Evolutionary conservation across 1,140 invertebrate genomes (phyloP).

Genomic region (Euwallacea similis): DNA sequence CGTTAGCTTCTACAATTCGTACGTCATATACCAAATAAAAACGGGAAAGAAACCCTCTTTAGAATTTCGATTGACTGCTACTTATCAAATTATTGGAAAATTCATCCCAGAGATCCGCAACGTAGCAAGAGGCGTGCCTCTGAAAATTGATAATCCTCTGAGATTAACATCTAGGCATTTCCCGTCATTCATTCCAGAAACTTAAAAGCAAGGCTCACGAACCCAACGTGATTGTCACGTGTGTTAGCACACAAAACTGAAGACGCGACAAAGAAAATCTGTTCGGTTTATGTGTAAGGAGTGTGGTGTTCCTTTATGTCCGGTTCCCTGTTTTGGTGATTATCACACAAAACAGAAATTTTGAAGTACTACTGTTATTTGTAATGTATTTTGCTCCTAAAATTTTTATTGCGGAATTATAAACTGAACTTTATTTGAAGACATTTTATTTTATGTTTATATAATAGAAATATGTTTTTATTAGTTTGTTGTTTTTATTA

Average conservation of each 20-base stretch:
- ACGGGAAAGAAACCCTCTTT: too few species aligned
- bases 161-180: not conserved
- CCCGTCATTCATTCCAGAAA: not conserved
- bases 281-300: not conserved
- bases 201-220: not conserved
- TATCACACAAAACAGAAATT: not conserved
- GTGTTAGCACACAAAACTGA: not conserved
- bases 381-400: too few species aligned
- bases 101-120: not conserved
- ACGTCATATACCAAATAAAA: too few species aligned
- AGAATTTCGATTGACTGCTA: not conserved
- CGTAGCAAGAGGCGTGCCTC: not conserved
- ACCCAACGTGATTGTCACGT: not conserved
- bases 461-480: too few species aligned
- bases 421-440: too few species aligned
- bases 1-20: constrained; percentile 32
- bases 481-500: too few species aligned
- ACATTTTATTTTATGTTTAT: too few species aligned
- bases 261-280: too few species aligned
- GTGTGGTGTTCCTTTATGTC: not conserved
- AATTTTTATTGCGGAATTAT: too few species aligned
- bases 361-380: too few species aligned
- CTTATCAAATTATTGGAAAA: not conserved
- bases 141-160: not conserved
- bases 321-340: not conserved